Evolutionary conservation across 2,113 vertebrate genomes (phyloP).

Genomic region (Merops nubicus): DNA sequence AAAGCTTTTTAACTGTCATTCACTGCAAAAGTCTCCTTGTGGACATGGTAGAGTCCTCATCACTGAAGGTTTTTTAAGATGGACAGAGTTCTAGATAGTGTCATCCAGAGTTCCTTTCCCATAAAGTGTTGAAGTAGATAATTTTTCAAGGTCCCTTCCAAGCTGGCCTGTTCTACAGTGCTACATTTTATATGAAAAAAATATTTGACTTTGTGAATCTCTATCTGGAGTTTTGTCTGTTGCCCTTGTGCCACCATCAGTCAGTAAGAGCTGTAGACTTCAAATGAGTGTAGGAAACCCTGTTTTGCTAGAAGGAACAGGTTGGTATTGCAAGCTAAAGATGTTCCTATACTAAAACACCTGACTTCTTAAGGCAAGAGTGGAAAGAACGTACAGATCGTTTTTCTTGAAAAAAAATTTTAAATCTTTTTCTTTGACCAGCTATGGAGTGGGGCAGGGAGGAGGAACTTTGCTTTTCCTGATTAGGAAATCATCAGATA

Average conservation of each 20-base stretch:
- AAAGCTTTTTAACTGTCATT: not conserved
- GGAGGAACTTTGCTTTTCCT: no score
- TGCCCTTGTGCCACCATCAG: not conserved
- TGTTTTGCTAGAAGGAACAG: not conserved
- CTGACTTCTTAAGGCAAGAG: no score
- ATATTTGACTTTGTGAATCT: not conserved
- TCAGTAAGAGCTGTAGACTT: not conserved
- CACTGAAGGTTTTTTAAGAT: not conserved
- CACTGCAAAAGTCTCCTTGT: not conserved
- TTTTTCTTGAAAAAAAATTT: no score
- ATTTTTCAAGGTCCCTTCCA: not conserved
- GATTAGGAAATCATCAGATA: no score
- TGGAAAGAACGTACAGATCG: no score
- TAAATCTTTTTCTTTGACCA: no score
- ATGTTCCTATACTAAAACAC: no score
- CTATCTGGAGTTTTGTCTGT: not conserved
- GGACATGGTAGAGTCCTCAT: not conserved
- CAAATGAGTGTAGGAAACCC: not conserved
- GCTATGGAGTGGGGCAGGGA: no score
- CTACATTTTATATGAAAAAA: not conserved
- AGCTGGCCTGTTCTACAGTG: not conserved
- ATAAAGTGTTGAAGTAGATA: not conserved
- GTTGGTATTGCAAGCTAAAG: not conserved
- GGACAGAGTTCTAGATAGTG: not conserved
- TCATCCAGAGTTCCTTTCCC: not conserved